These are phyloP conservation scores for Agrochola litura DNA, from an alignment of 2,888 invertebrate species.

Conservation along the genomic window DNA sequence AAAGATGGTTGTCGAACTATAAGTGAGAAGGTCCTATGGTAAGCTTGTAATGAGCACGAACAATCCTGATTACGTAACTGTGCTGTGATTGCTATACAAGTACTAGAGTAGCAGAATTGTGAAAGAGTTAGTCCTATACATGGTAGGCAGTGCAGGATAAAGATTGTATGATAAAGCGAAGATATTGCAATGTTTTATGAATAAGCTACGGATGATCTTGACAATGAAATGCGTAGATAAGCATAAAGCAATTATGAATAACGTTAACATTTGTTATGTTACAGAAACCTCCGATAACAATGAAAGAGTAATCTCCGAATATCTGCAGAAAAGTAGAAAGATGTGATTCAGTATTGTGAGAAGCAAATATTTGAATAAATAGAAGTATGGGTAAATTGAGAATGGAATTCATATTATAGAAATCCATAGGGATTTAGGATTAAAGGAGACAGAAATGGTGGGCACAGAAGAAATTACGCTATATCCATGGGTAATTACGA, in stretches of 20 bases:
- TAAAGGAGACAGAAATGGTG: background rate
- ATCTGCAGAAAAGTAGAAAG: too few relatives aligned
- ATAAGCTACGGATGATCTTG: background rate
- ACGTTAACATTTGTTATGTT: background rate
- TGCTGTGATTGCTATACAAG: background rate
- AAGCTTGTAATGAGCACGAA: background rate
- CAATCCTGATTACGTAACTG: constrained; percentile 23
- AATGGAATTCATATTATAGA: background rate
- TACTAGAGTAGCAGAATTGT: background rate
- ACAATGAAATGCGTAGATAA: background rate
- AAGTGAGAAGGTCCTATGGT: background rate
- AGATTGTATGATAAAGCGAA: background rate
- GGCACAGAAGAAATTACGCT: background rate
- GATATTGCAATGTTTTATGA: background rate
- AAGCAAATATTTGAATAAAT: background rate
- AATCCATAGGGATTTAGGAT: background rate
- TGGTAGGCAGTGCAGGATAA: background rate
- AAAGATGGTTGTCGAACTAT: background rate
- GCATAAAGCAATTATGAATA: background rate
- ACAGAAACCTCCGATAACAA: background rate
- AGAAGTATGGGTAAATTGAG: background rate
- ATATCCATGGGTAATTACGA: background rate
- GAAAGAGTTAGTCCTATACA: constrained; percentile 15
- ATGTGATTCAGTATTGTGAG: background rate
- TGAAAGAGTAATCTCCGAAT: background rate